Evolutionary conservation across 1,140 invertebrate species (phyloP).

Genomic region (Lucilia sericata): DNA sequence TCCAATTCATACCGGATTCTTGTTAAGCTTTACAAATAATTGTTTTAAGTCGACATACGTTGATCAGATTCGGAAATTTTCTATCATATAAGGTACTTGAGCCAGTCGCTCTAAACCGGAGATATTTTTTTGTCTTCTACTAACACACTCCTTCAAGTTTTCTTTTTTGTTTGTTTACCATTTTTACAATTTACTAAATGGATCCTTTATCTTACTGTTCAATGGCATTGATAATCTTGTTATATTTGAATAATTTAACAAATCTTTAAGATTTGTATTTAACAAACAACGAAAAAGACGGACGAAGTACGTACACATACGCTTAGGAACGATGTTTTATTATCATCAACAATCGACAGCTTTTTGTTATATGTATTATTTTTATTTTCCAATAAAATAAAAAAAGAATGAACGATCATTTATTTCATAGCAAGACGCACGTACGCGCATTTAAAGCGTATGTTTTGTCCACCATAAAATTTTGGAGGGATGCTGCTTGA

Average conservation of each 20-base stretch:
- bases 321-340: constrained; percentile 20
- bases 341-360: constrained; percentile 28
- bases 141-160: not conserved
- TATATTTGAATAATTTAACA: constrained; percentile 30
- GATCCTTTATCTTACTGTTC: constrained; percentile 11
- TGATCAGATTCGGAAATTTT: too few species aligned
- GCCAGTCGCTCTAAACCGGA: not conserved
- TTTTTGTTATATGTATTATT: not conserved
- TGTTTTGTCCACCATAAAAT: not conserved
- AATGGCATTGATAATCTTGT: constrained; percentile 23
- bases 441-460: not conserved
- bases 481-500: not conserved
- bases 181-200: constrained; percentile 6
- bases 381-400: not conserved
- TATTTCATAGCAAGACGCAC: not conserved
- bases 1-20: too few species aligned
- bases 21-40: too few species aligned
- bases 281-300: not conserved
- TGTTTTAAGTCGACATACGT: too few species aligned
- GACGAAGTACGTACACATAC: not conserved
- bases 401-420: not conserved
- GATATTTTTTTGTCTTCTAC: not conserved
- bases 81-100: too few species aligned
- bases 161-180: not conserved
- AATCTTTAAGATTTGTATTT: constrained; percentile 27